These are phyloP conservation scores for Goniozus legneri DNA, from an alignment of 1,140 invertebrate species.

Conservation along the genomic window DNA sequence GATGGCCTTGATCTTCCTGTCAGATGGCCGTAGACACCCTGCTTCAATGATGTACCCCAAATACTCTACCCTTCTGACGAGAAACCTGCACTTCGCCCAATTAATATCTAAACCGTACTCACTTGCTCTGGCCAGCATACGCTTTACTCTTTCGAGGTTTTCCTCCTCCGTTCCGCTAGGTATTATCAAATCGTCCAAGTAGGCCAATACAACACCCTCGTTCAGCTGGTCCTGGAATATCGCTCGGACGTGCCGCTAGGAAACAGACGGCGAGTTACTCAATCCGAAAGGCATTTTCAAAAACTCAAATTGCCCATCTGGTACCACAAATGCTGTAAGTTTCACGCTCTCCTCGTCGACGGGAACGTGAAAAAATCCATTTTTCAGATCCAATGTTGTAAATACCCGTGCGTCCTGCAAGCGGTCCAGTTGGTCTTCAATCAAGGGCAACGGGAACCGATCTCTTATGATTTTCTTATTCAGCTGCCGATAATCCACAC, in stretches of 20 bases:
- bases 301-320: conserved; percentile 27
- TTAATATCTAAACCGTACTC: conserved; percentile 42
- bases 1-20: conserved; percentile 19
- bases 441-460: conserved; percentile 6
- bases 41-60: conserved; percentile 34
- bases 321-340: conserved; percentile 24
- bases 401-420: conserved; percentile 2
- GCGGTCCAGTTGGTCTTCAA: conserved; percentile 6
- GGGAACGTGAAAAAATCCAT: conserved; percentile 31
- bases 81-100: conserved; percentile 40
- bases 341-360: conserved; percentile 25
- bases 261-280: conserved; percentile 21
- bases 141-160: conserved; percentile 10
- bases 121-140: conserved; percentile 24
- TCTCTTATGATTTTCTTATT: conserved; percentile 19
- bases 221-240: conserved; percentile 1
- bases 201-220: not conserved
- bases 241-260: conserved; percentile 9
- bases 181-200: conserved; percentile 8
- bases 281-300: conserved; percentile 28
- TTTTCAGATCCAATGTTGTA: conserved; percentile 25
- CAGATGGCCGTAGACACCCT: conserved; percentile 26
- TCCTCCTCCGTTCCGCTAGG: not conserved
- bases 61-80: conserved; percentile 33
- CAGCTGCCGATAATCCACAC: conserved; percentile 29